These are phyloP conservation scores for Hypomecis atomaria DNA, from an alignment of 2,888 invertebrate species.

Conservation along the genomic window DNA sequence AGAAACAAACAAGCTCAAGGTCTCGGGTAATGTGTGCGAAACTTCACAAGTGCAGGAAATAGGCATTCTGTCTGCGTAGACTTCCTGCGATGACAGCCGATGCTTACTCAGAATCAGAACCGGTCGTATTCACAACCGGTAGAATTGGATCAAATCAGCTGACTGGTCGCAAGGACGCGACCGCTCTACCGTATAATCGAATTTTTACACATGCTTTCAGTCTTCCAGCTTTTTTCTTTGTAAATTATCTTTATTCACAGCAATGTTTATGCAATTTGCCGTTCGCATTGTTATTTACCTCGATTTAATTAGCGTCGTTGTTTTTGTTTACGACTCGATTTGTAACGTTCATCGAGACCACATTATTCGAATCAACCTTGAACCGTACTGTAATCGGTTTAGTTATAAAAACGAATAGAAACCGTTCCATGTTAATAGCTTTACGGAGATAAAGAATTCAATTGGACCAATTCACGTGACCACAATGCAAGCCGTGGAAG, in stretches of 20 bases:
- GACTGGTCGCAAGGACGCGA: constrained; percentile 57
- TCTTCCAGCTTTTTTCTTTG: constrained; percentile 13
- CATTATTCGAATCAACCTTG: constrained; percentile 23
- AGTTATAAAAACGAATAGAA: constrained; percentile 45
- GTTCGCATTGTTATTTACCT: not conserved
- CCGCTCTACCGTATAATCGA: constrained; percentile 53
- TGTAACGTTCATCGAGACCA: constrained; percentile 5
- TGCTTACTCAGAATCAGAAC: constrained; percentile 53
- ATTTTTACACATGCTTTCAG: constrained; percentile 50
- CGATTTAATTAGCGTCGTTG: constrained; percentile 1
- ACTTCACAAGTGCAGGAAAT: constrained; percentile 63
- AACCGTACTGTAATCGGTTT: constrained; percentile 27
- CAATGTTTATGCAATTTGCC: not conserved
- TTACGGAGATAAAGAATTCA: constrained; percentile 22
- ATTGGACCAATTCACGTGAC: constrained; percentile 62
- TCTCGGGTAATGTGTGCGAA: constrained; percentile 53
- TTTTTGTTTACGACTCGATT: constrained; percentile 15
- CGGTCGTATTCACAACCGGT: constrained; percentile 49
- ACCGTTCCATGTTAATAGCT: constrained; percentile 32
- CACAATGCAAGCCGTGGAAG: constrained; percentile 69
- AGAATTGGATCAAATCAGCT: constrained; percentile 48
- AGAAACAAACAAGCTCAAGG: constrained; percentile 50
- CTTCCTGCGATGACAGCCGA: constrained; percentile 58
- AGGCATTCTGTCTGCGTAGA: constrained; percentile 45
- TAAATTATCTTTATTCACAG: constrained; percentile 10